Evolutionary conservation across 2,113 vertebrate species (phyloP).

Genomic region (Lepus americanus): DNA sequence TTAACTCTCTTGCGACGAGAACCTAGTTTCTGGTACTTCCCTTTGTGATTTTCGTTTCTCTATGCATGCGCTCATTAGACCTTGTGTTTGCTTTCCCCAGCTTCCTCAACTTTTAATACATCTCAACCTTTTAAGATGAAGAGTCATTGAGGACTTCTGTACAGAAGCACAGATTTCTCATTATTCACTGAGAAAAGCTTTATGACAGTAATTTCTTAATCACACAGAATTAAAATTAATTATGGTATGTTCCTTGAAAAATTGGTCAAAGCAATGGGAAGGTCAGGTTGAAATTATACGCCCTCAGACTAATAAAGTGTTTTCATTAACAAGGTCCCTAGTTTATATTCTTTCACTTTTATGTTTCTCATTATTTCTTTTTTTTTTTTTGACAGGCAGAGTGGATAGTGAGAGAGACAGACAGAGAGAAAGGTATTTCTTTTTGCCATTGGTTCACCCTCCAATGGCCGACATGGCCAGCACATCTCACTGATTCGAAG

Average conservation of each 20-base stretch:
- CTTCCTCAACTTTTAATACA: slow-evolving; percentile 13
- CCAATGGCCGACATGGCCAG: no score
- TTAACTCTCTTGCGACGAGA: neutral
- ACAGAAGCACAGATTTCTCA: slow-evolving; percentile 42
- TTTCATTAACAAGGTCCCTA: slow-evolving; percentile 4
- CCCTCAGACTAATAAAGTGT: neutral
- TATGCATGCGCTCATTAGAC: neutral
- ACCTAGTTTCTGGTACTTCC: neutral
- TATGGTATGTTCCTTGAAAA: slow-evolving; percentile 51
- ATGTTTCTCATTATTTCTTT: neutral
- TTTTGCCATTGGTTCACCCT: no score
- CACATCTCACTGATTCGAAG: no score
- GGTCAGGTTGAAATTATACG: slow-evolving; percentile 7
- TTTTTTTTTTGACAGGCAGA: no score
- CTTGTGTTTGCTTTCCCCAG: neutral
- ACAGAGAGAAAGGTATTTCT: no score
- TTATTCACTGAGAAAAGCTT: slow-evolving; percentile 53
- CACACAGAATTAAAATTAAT: slow-evolving; percentile 63
- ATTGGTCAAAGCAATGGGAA: slow-evolving; percentile 28
- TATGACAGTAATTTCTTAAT: slow-evolving; percentile 60
- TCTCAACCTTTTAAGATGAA: slow-evolving; percentile 61
- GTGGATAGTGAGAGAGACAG: no score
- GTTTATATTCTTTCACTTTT: neutral
- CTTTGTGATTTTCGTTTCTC: slow-evolving; percentile 44
- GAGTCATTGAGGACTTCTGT: neutral